Conservation (phyloP, 2,888 invertebrate genomes). For the Lamellibrachia columna region DNA sequence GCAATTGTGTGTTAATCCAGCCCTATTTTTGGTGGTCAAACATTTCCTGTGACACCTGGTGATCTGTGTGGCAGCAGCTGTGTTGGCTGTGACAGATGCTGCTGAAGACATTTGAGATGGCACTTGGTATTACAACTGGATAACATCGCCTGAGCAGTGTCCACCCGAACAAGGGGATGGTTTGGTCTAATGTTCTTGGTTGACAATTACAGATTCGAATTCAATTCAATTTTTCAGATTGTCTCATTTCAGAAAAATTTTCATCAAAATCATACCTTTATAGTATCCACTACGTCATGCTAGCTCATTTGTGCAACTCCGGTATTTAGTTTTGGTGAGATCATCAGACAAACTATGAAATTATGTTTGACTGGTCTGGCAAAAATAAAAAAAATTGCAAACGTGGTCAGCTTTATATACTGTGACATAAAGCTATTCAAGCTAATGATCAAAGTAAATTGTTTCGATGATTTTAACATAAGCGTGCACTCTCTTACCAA, state of each 20-base stretch:
- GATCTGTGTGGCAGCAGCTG: neutral
- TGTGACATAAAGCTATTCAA: too few relatives aligned
- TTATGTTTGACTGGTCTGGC: too few relatives aligned
- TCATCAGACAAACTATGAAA: too few relatives aligned
- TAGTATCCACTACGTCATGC: too few relatives aligned
- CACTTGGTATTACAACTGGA: neutral
- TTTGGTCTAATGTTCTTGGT: neutral
- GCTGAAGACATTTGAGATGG: neutral
- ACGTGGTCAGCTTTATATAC: too few relatives aligned
- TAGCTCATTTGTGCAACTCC: too few relatives aligned
- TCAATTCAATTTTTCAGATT: neutral
- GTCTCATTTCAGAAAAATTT: neutral
- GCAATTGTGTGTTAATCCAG: neutral
- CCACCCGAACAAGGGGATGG: neutral
- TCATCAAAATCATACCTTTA: neutral
- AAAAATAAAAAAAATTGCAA: too few relatives aligned
- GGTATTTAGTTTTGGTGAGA: too few relatives aligned
- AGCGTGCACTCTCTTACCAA: too few relatives aligned
- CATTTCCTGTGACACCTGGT: conserved; percentile 12
- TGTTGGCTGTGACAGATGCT: neutral
- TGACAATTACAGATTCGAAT: neutral
- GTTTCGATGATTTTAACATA: too few relatives aligned
- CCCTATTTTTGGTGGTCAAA: neutral
- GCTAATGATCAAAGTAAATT: too few relatives aligned
- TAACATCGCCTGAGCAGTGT: neutral